These are phyloP conservation scores for Yasuhikotakia modesta DNA, from an alignment of 2,797 vertebrate species.

Conservation along the genomic window DNA sequence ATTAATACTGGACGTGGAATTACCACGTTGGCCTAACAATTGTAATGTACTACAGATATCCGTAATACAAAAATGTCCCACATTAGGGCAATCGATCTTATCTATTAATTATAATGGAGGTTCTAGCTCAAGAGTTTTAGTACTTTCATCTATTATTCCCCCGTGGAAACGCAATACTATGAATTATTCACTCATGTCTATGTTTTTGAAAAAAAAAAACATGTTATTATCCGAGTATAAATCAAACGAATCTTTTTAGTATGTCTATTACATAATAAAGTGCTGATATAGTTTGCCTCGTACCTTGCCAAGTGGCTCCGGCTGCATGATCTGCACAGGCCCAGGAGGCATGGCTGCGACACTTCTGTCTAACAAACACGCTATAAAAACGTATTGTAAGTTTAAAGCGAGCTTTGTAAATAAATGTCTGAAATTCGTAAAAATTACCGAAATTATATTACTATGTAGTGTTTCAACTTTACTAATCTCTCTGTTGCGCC, in stretches of 20 bases:
- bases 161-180: background rate
- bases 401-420: background rate
- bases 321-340: constrained; percentile 89
- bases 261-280: background rate
- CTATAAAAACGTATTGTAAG: background rate
- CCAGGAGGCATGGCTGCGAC: constrained; percentile 86
- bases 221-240: background rate
- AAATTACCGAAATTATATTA: too few species aligned
- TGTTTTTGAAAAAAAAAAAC: background rate
- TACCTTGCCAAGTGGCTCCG: constrained; percentile 86
- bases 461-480: too few species aligned
- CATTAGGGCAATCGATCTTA: too few species aligned
- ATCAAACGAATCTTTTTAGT: background rate
- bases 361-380: constrained; percentile 44
- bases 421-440: constrained; percentile 7
- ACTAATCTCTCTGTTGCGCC: too few species aligned
- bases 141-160: too few species aligned
- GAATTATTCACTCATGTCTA: background rate
- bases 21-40: too few species aligned
- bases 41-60: too few species aligned
- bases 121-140: too few species aligned
- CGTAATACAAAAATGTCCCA: too few species aligned
- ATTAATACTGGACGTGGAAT: too few species aligned
- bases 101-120: too few species aligned
- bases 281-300: background rate